A percentile compares a stretch with the other conserved stretches of the same genome.
phyloP scores from a whole-genome alignment of 2,113 vertebrate species.

The Ageneiosus marmoratus region DNA sequence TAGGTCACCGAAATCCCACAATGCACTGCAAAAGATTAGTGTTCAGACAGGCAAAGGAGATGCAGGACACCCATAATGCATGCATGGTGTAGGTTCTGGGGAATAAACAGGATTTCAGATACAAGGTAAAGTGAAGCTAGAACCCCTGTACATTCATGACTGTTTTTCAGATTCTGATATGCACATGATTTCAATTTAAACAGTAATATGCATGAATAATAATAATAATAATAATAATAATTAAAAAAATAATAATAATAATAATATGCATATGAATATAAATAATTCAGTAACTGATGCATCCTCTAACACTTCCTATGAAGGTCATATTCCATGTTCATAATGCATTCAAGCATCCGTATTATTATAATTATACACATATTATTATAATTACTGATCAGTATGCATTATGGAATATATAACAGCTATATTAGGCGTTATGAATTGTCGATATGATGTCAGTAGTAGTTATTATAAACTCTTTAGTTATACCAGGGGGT shows the following conservation, averaged over 20 bases:
- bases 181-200: not conserved
- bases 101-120: not conserved
- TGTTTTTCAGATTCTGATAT: not conserved
- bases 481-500: not conserved
- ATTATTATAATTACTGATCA: not conserved
- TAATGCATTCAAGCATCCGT: not conserved
- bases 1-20: not conserved
- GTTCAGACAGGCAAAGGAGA: not conserved
- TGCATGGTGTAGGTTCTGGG: not conserved
- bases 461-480: not conserved
- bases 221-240: not conserved
- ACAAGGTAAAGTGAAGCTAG: not conserved
- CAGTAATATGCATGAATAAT: not conserved
- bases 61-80: not conserved
- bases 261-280: no score
- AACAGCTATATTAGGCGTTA: not conserved
- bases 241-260: not conserved
- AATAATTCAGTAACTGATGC: not conserved
- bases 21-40: not conserved
- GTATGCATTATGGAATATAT: no score
- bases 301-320: not conserved
- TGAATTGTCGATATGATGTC: not conserved
- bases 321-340: not conserved
- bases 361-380: not conserved
- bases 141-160: not conserved